phyloP scores from a whole-genome alignment of 2,113 vertebrate species.

The Brienomyrus longianalis region DNA sequence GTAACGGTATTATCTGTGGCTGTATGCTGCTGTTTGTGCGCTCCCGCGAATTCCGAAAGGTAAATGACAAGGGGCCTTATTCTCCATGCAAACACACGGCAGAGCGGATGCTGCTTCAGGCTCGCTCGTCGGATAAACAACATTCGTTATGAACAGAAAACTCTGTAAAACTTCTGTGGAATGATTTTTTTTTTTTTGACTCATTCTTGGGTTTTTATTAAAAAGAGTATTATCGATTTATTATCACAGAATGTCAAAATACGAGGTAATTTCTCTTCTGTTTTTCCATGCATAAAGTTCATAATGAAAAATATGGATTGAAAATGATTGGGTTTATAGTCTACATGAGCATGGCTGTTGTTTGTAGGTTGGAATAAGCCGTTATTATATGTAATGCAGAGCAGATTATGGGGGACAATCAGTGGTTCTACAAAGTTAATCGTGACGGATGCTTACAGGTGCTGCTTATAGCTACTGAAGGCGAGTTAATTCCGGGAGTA shows the following conservation, averaged over 20 bases:
- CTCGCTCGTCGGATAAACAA: not conserved
- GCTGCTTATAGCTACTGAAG: not conserved
- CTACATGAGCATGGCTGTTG: not conserved
- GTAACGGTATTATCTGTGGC: not conserved
- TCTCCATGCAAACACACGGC: not conserved
- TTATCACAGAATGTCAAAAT: not conserved
- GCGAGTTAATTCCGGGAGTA: not conserved
- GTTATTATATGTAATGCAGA: not conserved
- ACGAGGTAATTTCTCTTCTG: not conserved
- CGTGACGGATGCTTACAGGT: not conserved
- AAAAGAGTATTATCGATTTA: not conserved
- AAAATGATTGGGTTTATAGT: not conserved
- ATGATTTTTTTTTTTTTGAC: not conserved
- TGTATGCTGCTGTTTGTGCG: not conserved
- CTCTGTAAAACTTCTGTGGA: not conserved
- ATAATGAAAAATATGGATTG: not conserved
- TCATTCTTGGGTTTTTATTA: not conserved
- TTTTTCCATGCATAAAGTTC: not conserved
- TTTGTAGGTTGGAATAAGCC: not conserved
- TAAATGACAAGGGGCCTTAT: not conserved
- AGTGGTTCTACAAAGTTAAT: conserved; percentile 7
- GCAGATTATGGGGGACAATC: not conserved
- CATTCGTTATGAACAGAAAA: not conserved
- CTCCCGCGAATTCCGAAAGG: not conserved
- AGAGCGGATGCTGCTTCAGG: not conserved